Evolutionary conservation across 2,113 vertebrate genomes (phyloP).

Genomic region (Oncorhynchus tshawytscha): DNA sequence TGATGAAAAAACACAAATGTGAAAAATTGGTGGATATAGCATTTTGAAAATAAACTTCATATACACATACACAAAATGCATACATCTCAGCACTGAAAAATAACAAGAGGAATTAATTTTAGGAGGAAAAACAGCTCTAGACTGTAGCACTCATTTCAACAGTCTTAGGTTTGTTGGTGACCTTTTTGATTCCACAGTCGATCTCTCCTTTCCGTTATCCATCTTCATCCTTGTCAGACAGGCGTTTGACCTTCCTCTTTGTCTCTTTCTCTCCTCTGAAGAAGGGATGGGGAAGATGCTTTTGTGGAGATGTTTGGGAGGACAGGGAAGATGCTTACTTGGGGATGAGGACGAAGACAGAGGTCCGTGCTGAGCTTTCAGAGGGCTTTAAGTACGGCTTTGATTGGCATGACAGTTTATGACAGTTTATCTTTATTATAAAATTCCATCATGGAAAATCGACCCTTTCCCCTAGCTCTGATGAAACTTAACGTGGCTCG

Average conservation of each 20-base stretch:
- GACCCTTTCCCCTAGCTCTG: constrained; percentile 55
- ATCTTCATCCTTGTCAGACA: constrained; percentile 59
- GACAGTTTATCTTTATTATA: constrained; percentile 74
- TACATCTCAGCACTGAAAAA: no score
- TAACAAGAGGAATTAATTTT: no score
- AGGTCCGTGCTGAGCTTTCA: constrained; percentile 51
- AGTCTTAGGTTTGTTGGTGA: no score
- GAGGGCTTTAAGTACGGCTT: constrained; percentile 56
- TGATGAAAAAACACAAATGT: no score
- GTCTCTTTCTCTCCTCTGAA: constrained; percentile 27
- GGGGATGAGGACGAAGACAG: constrained; percentile 45
- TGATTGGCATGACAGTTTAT: constrained; percentile 45
- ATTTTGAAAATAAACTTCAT: no score
- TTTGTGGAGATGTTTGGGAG: constrained; percentile 19
- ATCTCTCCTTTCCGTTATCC: constrained; percentile 25
- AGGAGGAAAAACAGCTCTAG: no score
- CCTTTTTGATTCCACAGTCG: no score
- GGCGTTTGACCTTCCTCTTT: constrained; percentile 59
- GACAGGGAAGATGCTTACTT: constrained; percentile 32
- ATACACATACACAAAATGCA: not conserved
- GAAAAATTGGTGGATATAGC: no score
- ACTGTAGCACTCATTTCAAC: no score
- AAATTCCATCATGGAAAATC: constrained; percentile 74
- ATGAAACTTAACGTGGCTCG: constrained; percentile 25
- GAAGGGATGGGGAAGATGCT: constrained; percentile 45